phyloP scores from a whole-genome alignment of 1,140 invertebrate species.

The Schlechtendalia chinensis region DNA sequence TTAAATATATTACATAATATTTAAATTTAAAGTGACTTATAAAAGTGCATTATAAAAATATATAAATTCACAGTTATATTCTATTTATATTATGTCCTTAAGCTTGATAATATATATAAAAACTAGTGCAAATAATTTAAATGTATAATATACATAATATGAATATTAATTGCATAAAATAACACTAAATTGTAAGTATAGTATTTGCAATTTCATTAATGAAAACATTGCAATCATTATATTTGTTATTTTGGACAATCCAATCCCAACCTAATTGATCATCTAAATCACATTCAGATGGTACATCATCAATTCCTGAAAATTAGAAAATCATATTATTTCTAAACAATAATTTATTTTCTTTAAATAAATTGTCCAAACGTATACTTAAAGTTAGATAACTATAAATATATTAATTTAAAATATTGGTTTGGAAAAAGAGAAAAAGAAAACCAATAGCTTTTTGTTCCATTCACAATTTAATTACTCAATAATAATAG shows the following conservation, averaged over 20 bases:
- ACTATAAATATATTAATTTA: no score
- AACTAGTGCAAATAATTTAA: neutral
- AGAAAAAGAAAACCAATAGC: no score
- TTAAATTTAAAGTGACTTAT: no score
- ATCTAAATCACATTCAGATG: conserved; percentile 50
- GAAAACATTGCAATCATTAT: neutral
- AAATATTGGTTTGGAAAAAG: no score
- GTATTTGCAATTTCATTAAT: conserved; percentile 1
- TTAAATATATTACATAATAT: neutral
- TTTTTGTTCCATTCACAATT: no score
- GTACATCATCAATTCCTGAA: conserved; percentile 45
- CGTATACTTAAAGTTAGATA: no score
- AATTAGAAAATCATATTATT: neutral
- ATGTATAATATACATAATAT: neutral
- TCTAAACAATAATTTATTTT: neutral
- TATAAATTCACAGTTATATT: neutral
- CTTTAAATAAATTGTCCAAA: neutral
- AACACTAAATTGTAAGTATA: neutral
- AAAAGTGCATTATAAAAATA: neutral
- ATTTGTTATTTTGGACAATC: conserved; percentile 33
- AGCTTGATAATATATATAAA: neutral
- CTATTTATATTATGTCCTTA: neutral
- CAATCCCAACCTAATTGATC: conserved; percentile 36
- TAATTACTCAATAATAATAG: no score
- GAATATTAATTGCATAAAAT: neutral